Evolutionary conservation across 2,888 invertebrate genomes (phyloP), one percentile per base, ranked within the genome.

Genomic region (Pocota personata): DNA sequence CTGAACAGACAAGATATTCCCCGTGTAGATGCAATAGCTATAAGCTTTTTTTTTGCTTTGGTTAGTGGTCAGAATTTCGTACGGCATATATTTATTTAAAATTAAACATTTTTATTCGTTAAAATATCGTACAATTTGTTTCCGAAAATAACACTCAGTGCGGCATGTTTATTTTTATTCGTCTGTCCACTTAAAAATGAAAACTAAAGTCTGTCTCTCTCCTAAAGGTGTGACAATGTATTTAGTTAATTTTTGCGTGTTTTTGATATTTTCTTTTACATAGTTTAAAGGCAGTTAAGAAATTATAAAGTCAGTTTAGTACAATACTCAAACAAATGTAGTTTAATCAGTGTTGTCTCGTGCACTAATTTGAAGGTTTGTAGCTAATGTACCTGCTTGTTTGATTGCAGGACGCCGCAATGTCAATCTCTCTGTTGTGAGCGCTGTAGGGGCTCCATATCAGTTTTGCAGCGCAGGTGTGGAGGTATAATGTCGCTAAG

Each of bases 141-240:
- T 58, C 79, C 40, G 24, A 79, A 73, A 79, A 83, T 83, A 79
- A 60, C 52, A 57, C 35, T 67, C 19, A 24, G 73, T 79, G 67
- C 55, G 57, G 66, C 62, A 60, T 69, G 71, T 82, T 64, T 75
- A 77, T 77, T 77, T 83, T 73, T 71, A 30, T 72, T 72, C 43
- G 52, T 60, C 12, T 77, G 64, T 66, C 52, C 50, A 72, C 60
- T 72, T 37, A 64, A 60, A 64, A 58, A 30, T 66, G 32, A 73
- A 78, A 64, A 58, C 73, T 48, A 32, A 66, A 48, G 73, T 71
- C 43, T 19, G n/a, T 14, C 40, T 67, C 43, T 46, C 46, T 14
- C 16, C 14, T 32, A 37, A 76, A 48, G 43, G 48, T 48, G 37
- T 60, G 48, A 79, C 30, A 46, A 69, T 69, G 16, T 21, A 30